phyloP scores from a whole-genome alignment of 2,888 invertebrate genomes.

The Apeira syringaria region DNA sequence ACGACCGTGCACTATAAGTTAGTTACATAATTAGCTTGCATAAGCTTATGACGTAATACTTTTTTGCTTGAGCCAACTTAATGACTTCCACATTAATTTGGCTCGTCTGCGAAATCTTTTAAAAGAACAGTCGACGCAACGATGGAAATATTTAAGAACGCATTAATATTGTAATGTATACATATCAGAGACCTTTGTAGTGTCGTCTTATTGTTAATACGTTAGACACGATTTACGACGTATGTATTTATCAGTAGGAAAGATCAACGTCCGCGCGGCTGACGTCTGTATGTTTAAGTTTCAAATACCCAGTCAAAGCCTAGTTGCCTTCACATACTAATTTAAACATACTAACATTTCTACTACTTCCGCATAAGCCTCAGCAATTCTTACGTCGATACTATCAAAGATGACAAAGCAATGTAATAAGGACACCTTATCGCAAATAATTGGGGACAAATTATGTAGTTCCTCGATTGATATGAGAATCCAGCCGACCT shows the following conservation, averaged over 20 bases:
- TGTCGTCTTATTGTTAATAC: conserved; percentile 23
- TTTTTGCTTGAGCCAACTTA: conserved; percentile 61
- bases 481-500: conserved; percentile 35
- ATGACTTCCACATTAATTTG: conserved; percentile 57
- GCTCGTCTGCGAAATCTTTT: conserved; percentile 30
- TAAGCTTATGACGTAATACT: conserved; percentile 67
- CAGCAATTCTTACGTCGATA: conserved; percentile 4
- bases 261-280: conserved; percentile 71
- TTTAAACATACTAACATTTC: conserved; percentile 22
- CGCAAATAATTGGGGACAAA: conserved; percentile 46
- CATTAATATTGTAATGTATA: conserved; percentile 19
- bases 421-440: conserved; percentile 47
- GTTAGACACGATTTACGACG: conserved; percentile 21
- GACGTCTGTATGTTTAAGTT: conserved; percentile 51
- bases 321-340: too few relatives aligned
- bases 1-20: conserved; percentile 57
- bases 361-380: conserved; percentile 16
- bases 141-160: conserved; percentile 8
- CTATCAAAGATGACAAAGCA: conserved; percentile 24
- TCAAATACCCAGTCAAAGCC: conserved; percentile 56
- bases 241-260: conserved; percentile 41
- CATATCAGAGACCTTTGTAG: conserved; percentile 14
- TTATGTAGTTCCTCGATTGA: conserved; percentile 59
- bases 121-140: conserved; percentile 1
- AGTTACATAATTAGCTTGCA: conserved; percentile 71